Conservation (phyloP, 2,888 invertebrate genomes). For the Drosophila atroscutellata region DNA sequence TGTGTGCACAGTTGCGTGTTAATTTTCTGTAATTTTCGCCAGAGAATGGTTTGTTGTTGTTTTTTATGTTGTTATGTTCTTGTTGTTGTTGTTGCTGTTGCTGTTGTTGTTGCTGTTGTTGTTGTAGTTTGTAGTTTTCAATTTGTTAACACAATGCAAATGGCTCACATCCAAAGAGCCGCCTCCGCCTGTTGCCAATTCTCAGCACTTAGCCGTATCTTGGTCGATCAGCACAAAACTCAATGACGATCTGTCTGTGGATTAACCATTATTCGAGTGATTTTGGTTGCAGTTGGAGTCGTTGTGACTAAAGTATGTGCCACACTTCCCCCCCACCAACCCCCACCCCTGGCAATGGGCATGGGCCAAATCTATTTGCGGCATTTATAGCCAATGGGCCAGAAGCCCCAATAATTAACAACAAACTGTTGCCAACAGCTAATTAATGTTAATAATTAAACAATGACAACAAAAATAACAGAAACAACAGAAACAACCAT, state of each 20-base stretch:
- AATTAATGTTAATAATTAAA: slow-evolving; percentile 39
- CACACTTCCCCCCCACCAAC: background rate
- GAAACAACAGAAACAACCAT: background rate
- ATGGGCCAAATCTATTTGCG: slow-evolving; percentile 54
- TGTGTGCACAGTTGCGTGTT: slow-evolving; percentile 80
- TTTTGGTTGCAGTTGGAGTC: slow-evolving; percentile 1
- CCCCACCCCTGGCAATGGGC: slow-evolving; percentile 31
- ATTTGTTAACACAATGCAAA: slow-evolving; percentile 55
- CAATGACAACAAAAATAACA: slow-evolving; percentile 4
- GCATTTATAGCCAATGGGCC: slow-evolving; percentile 47
- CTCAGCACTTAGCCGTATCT: slow-evolving; percentile 30
- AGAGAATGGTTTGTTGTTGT: slow-evolving; percentile 35
- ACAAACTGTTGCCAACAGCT: slow-evolving; percentile 29
- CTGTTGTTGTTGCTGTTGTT: background rate
- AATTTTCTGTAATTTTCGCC: slow-evolving; percentile 71
- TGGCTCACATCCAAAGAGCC: slow-evolving; percentile 51
- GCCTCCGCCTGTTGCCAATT: slow-evolving; percentile 23
- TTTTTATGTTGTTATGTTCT: slow-evolving; percentile 21
- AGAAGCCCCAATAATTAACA: slow-evolving; percentile 49
- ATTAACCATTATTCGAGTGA: slow-evolving; percentile 65
- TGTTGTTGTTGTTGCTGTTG: slow-evolving; percentile 2
- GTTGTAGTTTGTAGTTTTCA: slow-evolving; percentile 24
- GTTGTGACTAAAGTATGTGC: background rate
- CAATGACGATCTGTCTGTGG: slow-evolving; percentile 48
- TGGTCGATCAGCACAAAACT: slow-evolving; percentile 22